These are phyloP conservation scores for Synanthedon formicaeformis DNA, from an alignment of 2,888 invertebrate genomes.

Conservation along the genomic window DNA sequence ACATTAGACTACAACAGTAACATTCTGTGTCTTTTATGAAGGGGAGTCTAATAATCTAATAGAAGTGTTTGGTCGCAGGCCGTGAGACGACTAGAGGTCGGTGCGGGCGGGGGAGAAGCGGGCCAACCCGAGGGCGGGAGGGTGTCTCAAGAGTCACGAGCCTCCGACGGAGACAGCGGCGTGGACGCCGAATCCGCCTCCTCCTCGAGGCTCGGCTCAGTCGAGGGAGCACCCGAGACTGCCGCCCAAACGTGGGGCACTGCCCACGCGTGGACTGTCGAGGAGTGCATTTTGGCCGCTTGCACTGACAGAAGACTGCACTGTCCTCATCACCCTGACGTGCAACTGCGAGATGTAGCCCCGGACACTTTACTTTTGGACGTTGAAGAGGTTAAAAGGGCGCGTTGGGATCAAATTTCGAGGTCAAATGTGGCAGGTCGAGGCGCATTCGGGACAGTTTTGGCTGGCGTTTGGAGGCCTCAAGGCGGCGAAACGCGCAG, in stretches of 20 bases:
- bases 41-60: not conserved
- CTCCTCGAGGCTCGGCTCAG: slow-evolving; percentile 85
- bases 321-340: slow-evolving; percentile 84
- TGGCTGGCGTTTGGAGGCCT: slow-evolving; percentile 77
- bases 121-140: slow-evolving; percentile 42
- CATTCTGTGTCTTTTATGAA: not conserved
- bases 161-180: slow-evolving; percentile 89
- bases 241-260: slow-evolving; percentile 76
- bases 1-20: not conserved
- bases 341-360: slow-evolving; percentile 83
- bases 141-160: slow-evolving; percentile 77
- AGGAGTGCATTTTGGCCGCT: slow-evolving; percentile 93
- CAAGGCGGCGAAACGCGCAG: slow-evolving; percentile 71
- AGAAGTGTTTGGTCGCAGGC: slow-evolving; percentile 20
- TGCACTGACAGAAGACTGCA: slow-evolving; percentile 74
- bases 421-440: slow-evolving; percentile 85
- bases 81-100: slow-evolving; percentile 35
- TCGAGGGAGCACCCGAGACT: slow-evolving; percentile 80
- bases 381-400: slow-evolving; percentile 83
- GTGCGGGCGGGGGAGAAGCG: slow-evolving; percentile 26
- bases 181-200: slow-evolving; percentile 84
- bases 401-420: slow-evolving; percentile 85
- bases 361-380: slow-evolving; percentile 95
- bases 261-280: slow-evolving; percentile 84
- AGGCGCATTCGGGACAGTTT: slow-evolving; percentile 99